These are phyloP conservation scores for Epizoanthus scotinus DNA, from an alignment of 92 coral and sea anemone genomes.

Conservation along the genomic window DNA sequence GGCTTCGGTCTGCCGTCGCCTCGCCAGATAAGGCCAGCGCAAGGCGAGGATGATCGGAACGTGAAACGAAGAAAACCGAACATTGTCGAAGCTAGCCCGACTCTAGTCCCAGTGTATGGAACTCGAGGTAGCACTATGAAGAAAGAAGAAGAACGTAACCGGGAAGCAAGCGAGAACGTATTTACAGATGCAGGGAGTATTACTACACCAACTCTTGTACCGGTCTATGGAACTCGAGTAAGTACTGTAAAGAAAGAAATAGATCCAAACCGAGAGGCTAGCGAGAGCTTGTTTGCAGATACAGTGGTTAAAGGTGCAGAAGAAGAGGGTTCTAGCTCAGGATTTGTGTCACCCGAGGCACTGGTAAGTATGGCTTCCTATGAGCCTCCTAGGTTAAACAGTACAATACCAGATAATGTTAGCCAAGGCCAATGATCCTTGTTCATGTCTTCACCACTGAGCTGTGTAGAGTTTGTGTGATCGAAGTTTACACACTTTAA, in stretches of 20 bases:
- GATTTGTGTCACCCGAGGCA: conserved; percentile 78
- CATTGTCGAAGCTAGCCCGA: conserved; percentile 9
- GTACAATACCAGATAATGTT: neutral
- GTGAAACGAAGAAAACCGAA: conserved; percentile 30
- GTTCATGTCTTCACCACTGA: too few species aligned
- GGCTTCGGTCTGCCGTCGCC: conserved; percentile 56
- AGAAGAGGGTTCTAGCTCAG: conserved; percentile 52
- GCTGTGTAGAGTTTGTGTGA: too few species aligned
- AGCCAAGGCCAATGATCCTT: neutral
- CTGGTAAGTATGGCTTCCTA: conserved; percentile 67
- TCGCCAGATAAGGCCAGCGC: conserved; percentile 41
- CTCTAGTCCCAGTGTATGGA: conserved; percentile 36
- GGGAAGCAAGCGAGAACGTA: conserved; percentile 16
- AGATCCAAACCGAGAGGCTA: conserved; percentile 52
- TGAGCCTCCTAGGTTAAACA: conserved; percentile 13
- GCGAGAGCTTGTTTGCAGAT: conserved; percentile 68
- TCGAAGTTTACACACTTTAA: neutral
- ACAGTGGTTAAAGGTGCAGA: conserved; percentile 60
- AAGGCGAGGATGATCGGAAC: conserved; percentile 26
- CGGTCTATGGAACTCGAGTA: conserved; percentile 18
- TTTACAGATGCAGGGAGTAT: conserved; percentile 28
- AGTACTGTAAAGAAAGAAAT: conserved; percentile 18
- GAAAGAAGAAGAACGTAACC: conserved; percentile 15
- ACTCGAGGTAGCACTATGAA: conserved; percentile 33
- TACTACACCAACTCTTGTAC: neutral